Evolutionary conservation across 53 echinoderm and acorn worm species (phyloP), one percentile per base, ranked within the genome.

Genomic region (Echinometra lucunter): DNA sequence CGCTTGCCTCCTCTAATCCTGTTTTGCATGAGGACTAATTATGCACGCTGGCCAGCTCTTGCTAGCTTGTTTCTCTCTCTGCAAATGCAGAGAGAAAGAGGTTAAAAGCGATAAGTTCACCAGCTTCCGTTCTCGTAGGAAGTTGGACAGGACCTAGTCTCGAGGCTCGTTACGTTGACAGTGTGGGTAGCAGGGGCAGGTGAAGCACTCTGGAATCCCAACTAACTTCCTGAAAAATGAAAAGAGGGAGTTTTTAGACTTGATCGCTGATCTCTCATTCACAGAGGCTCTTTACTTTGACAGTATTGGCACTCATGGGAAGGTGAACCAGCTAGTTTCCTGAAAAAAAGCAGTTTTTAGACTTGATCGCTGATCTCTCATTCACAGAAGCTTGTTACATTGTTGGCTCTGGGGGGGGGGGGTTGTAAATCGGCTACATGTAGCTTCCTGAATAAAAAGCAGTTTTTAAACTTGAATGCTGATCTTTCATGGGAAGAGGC

Each of bases 71-170:
- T 58, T 37, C 58, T 38, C 38, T 89, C 60, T 57, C 34, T 2
- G 30, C 30, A 37, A 28, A 35, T 35, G 89, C 19, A 1, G 58
- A 57, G 89, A 58, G 34, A 89, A 60, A 89, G 60, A 89, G 89
- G 89, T 89, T 58, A 60, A 30, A 35, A 23, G 89, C 37, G 85
- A 85, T 89, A 60, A 89, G 89, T 89, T 89, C 89, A 89, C 38
- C 30, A n/a, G 85, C 63, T 89, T 89, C 89, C 89, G 57, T 30
- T 57, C 19, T 57, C 18, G 58, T 89, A 89, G 89, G 89, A 89
- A 89, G 89, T 60, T 89, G 89, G 60, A 89, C 37, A 30, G 89
- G 60, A 58, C 89, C 23, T 4, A 45, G 88, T 88, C 88, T 88
- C 56, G 49, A 38, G 89, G 89, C 57, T 58, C 4, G 60, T 89